Conservation (phyloP, 2,797 vertebrate species). For the Argya squamiceps region DNA sequence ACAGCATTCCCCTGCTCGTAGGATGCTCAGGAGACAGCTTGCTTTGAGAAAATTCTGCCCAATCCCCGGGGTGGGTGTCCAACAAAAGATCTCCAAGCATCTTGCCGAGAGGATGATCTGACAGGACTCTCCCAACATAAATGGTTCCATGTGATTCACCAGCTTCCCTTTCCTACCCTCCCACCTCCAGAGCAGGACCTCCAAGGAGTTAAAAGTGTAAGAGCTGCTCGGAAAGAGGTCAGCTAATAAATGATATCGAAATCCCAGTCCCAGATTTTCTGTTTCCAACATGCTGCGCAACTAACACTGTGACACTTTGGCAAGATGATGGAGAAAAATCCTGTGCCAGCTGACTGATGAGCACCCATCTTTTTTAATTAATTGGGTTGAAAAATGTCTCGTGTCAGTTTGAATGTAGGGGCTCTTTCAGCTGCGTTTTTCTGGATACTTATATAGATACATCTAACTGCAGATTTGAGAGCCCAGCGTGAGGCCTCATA, state of each 20-base stretch:
- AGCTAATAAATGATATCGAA: constrained; percentile 51
- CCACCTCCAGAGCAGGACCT: background rate
- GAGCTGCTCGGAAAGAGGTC: constrained; percentile 44
- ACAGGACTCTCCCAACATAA: background rate
- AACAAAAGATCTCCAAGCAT: rapidly evolving
- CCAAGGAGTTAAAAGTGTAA: background rate
- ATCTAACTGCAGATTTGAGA: constrained; percentile 51
- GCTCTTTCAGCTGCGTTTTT: constrained; percentile 49
- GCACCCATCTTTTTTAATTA: constrained; percentile 73
- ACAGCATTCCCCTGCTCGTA: rapidly evolving
- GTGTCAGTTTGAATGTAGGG: constrained; percentile 59
- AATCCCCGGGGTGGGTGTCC: rapidly evolving
- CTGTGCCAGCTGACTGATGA: constrained; percentile 70
- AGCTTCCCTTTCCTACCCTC: background rate
- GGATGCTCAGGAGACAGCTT: background rate
- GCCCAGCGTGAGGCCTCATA: constrained; percentile 41
- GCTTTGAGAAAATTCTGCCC: background rate
- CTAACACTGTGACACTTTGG: constrained; percentile 74
- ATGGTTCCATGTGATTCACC: background rate
- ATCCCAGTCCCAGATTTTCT: constrained; percentile 69
- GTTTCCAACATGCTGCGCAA: constrained; percentile 60
- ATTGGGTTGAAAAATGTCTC: constrained; percentile 69
- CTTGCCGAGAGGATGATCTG: rapidly evolving
- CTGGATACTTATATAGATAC: constrained; percentile 39
- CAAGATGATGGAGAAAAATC: constrained; percentile 55